Base-by-base conservation (phyloP, 2,113 vertebrate species). In the Conger conger region DNA sequence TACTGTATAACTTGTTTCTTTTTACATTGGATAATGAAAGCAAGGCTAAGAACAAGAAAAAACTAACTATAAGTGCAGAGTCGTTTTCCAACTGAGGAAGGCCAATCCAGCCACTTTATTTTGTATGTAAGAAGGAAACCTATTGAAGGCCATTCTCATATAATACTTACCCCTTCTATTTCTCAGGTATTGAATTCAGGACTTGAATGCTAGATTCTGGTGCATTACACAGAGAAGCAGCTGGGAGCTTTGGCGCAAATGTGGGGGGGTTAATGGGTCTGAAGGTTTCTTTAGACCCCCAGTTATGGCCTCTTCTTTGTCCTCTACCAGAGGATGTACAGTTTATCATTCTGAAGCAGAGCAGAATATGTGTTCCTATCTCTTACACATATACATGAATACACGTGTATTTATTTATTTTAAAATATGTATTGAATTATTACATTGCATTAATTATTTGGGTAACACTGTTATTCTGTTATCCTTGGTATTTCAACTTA, bases 251-350 rank as follows among this genome's bases (percentile, higher is more conserved):
- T 11, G 13, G 45, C 78, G 42, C 73, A 63, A 2, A 53, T 42
- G 73, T 79, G 83, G 78, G 73, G 16, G 50, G 45, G 45, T 79
- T 84, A 84, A 79, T 79, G 76, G 45, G 9, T 54, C 53, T 79
- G 83, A 78, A 54, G 73, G 40, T 53, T 53, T 79, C 9, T 36
- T 50, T 18, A 23, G 7, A 63, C 27, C 45, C 45, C 40, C 42
- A 54, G 82, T 20, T 1, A 76, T 27, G 23, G 79, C 2, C 79
- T 80, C 38, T 20, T 40, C 15, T 40, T 36, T 42, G 18, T 42
- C 27, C 18, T 40, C 18, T n/a, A 40, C 8, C 40, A 80, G 79
- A 40, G 42, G n/a, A 81, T 30, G n/a, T 16, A 50, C 33, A 78
- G 57, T 63, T 63, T 23, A 13, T 23, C 57, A 7, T 63, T 27